A percentile compares a stretch with the other conserved stretches of the same genome.
These are phyloP conservation scores for Melanostoma scalare DNA, from an alignment of 2,888 invertebrate species.

Conservation along the genomic window DNA sequence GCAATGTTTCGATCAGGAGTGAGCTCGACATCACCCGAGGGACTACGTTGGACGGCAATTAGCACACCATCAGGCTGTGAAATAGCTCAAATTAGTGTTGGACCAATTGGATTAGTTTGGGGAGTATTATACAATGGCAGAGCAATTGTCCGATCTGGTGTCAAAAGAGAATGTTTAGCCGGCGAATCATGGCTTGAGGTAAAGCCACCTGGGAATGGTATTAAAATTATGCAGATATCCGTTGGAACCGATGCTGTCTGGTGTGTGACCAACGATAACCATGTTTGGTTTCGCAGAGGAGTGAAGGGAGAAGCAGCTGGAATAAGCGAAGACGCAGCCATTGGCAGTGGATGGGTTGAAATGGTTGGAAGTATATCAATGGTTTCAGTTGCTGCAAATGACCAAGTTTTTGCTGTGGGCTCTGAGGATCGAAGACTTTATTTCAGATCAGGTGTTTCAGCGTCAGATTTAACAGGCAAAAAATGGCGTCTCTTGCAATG, in stretches of 20 bases:
- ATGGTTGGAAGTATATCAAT: conserved; percentile 93
- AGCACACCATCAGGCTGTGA: conserved; percentile 90
- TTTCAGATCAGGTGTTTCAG: conserved; percentile 89
- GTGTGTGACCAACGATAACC: conserved; percentile 91
- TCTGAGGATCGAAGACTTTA: conserved; percentile 91
- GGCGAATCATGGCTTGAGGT: conserved; percentile 92
- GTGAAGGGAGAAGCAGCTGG: conserved; percentile 88
- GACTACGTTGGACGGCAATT: conserved; percentile 91
- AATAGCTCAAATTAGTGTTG: conserved; percentile 92
- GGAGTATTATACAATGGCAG: conserved; percentile 92
- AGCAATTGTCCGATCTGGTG: conserved; percentile 90
- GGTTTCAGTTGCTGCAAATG: conserved; percentile 92
- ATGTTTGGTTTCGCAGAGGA: conserved; percentile 93
- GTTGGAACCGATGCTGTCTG: conserved; percentile 90
- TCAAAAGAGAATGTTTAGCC: conserved; percentile 87
- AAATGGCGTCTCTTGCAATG: conserved; percentile 92
- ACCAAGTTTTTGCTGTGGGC: conserved; percentile 95
- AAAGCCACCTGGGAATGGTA: conserved; percentile 87
- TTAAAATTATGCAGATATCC: conserved; percentile 89
- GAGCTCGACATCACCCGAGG: conserved; percentile 92
- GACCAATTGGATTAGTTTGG: conserved; percentile 94
- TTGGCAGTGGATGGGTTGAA: conserved; percentile 94
- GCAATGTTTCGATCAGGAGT: conserved; percentile 94
- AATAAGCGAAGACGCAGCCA: conserved; percentile 88
- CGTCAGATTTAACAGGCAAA: conserved; percentile 91